Evolutionary conservation across 2,113 vertebrate genomes (phyloP).

Genomic region (Phalacrocorax aristotelis): DNA sequence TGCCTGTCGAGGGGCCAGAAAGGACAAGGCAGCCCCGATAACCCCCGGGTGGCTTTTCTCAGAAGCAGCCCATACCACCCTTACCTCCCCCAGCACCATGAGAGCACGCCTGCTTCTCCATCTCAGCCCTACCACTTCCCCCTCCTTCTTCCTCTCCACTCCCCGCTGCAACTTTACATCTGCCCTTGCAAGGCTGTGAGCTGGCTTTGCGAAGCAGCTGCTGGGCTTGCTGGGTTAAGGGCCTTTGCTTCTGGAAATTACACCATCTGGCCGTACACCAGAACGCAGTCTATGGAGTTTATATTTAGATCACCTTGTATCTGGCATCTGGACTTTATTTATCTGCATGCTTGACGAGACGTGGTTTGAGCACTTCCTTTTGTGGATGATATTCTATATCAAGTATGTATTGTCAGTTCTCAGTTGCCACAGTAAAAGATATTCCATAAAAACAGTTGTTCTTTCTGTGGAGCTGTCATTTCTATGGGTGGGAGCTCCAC

Average conservation of each 20-base stretch:
- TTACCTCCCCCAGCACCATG: fast-evolving
- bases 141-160: background rate
- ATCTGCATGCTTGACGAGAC: background rate
- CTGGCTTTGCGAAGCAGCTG: background rate
- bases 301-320: slow-evolving; percentile 43
- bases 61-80: background rate
- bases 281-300: background rate
- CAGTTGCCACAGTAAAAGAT: background rate
- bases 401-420: background rate
- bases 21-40: fast-evolving
- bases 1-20: fast-evolving
- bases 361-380: background rate
- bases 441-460: background rate
- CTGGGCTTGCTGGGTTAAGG: background rate
- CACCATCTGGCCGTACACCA: background rate
- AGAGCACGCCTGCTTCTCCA: background rate
- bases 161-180: background rate
- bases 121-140: background rate
- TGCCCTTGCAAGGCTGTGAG: background rate
- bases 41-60: background rate
- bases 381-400: background rate
- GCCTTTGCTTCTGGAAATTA: slow-evolving; percentile 15
- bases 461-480: background rate
- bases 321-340: slow-evolving; percentile 24
- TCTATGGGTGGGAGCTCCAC: background rate